Evolutionary conservation across 2,797 vertebrate species (phyloP), one percentile per base, ranked within the genome.

Genomic region (Cryptoblepharus egeriae): DNA sequence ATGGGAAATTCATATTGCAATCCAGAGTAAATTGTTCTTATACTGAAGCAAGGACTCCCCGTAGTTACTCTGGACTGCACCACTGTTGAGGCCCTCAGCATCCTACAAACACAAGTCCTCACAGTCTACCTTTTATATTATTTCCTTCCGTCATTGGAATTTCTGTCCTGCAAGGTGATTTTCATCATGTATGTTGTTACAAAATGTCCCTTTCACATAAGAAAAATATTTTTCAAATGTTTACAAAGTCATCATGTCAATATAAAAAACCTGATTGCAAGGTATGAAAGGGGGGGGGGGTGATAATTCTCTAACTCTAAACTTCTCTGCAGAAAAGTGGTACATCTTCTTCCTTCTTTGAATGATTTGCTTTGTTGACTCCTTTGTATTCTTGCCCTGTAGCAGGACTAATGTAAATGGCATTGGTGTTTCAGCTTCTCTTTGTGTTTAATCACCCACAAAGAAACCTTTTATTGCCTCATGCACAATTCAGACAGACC

Each of bases 401-500:
- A 70, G 26, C 20, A 9, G 2, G 78, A 89, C 76, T 39, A 64
- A 55, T 61, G 69, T 42, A 86, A n/a, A 2, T 2, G 0, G 72
- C 74, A 77, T 65, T 67, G 39, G 65, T 76, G 20, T 86, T 81
- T 79, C 68, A 75, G 42, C 30, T 88, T 57, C 32, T 79, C 77
- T 86, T 71, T 69, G 73, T 71, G 28, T 69, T 91, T 87, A 85
- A 88, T 84, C 71, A 88, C 49, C 28, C 81, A 73, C 24, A 58
- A 81, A 88, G 79, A 83, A 73, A 6, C 30, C n/a, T 80, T 73
- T 68, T 26, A 84, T 1, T 75, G 68, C 15, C 71, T 90, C 12
- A 30, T 60, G 68, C 37, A 65, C 20, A 75, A 57, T 72, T 58
- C 24, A 13, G 73, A 58, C 18, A 79, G 42, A 67, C 87, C 35